These are phyloP conservation scores for Nematostella vectensis DNA, from an alignment of 92 coral and sea anemone species.

Conservation along the genomic window DNA sequence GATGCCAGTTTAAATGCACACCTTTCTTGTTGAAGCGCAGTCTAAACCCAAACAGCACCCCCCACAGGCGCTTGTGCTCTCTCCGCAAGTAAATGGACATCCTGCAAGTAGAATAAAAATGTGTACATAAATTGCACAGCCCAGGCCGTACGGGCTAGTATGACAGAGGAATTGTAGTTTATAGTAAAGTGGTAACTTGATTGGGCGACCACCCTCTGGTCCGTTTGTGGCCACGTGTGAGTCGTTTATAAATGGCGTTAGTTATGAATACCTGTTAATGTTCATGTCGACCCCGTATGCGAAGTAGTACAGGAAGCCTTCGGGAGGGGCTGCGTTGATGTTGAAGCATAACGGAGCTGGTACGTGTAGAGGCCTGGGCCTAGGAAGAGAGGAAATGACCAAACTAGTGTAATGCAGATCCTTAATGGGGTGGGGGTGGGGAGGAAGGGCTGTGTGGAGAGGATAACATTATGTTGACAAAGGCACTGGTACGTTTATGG, in stretches of 20 bases:
- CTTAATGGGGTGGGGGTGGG: conserved; percentile 8
- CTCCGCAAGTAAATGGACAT: conserved; percentile 75
- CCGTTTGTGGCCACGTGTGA: too few relatives aligned
- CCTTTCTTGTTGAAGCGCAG: conserved; percentile 82
- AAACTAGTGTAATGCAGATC: too few relatives aligned
- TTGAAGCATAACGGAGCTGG: conserved; percentile 65
- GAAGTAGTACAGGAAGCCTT: conserved; percentile 69
- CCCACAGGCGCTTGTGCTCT: conserved; percentile 77
- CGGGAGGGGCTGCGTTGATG: conserved; percentile 71
- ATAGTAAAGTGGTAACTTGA: too few relatives aligned
- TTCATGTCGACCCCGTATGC: conserved; percentile 91
- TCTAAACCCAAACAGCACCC: conserved; percentile 77
- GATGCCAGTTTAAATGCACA: too few relatives aligned
- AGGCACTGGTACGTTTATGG: too few relatives aligned
- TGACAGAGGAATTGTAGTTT: too few relatives aligned
- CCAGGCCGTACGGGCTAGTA: too few relatives aligned
- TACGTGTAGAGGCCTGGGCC: too few relatives aligned
- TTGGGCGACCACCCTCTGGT: too few relatives aligned
- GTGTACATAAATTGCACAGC: too few relatives aligned
- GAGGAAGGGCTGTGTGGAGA: neutral
- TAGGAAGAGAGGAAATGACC: conserved; percentile 1
- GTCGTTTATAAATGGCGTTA: too few relatives aligned
- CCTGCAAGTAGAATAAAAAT: conserved; percentile 37
- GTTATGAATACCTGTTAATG: conserved; percentile 61
- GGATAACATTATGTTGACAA: too few relatives aligned